Conservation (phyloP, 35 echinoderm and acorn worm species). For the Holothuria glaberrima region DNA sequence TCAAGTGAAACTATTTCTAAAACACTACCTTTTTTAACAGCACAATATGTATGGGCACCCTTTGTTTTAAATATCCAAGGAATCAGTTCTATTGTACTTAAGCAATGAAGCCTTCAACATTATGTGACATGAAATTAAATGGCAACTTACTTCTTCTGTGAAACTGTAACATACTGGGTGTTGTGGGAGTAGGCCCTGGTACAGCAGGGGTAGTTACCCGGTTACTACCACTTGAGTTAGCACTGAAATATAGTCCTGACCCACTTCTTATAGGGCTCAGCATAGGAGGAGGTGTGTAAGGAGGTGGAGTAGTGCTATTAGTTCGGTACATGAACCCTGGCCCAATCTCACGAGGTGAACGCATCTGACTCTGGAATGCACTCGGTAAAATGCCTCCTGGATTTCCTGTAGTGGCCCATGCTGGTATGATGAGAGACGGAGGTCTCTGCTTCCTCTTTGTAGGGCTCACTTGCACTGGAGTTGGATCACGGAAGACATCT, state of each 20-base stretch:
- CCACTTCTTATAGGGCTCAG: conserved; percentile 96
- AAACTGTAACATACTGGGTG: conserved; percentile 94
- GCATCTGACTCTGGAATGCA: conserved; percentile 96
- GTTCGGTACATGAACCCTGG: conserved; percentile 46
- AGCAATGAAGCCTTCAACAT: neutral
- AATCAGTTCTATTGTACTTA: neutral
- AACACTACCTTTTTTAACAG: too few relatives aligned
- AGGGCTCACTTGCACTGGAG: conserved; percentile 68
- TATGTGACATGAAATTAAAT: neutral
- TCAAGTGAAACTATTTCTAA: too few relatives aligned
- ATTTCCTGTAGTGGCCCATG: conserved; percentile 82
- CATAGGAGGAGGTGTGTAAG: conserved; percentile 98
- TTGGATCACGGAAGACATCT: conserved; percentile 75
- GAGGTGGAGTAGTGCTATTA: conserved; percentile 84
- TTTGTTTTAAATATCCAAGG: too few relatives aligned
- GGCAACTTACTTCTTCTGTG: conserved; percentile 72
- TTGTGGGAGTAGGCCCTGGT: conserved; percentile 67
- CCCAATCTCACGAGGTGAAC: conserved; percentile 91
- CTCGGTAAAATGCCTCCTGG: conserved; percentile 78
- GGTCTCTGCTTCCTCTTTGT: conserved; percentile 86
- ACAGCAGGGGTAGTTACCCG: conserved; percentile 49
- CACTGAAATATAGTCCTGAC: conserved; percentile 95
- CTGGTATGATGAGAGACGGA: conserved; percentile 85
- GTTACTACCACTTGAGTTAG: conserved; percentile 51
- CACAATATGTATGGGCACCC: too few relatives aligned